Percentiles rank a stretch among this genome's conserved stretches.
phyloP scores from a whole-genome alignment of 2,797 vertebrate species.

The Melanotaenia boesemani region DNA sequence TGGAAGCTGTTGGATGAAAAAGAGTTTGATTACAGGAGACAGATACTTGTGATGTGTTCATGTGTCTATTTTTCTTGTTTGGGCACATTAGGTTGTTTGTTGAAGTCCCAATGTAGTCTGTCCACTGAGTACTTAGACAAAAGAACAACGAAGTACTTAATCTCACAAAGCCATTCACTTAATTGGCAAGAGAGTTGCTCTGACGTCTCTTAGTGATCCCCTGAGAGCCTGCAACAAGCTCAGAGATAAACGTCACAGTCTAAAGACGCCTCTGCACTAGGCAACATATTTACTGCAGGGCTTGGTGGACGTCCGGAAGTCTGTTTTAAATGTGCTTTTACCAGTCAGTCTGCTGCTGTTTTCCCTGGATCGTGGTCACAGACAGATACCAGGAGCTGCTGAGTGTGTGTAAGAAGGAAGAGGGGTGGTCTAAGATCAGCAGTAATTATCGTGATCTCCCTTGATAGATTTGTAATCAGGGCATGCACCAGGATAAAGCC shows the following conservation, averaged over 20 bases:
- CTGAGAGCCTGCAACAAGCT: constrained; percentile 21
- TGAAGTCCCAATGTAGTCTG: constrained; percentile 36
- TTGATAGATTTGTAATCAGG: constrained; percentile 74
- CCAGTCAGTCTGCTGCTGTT: neutral
- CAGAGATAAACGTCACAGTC: constrained; percentile 23
- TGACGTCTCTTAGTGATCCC: constrained; percentile 30
- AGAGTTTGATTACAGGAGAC: neutral
- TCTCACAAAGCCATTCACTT: constrained; percentile 42
- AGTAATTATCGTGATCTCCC: constrained; percentile 75
- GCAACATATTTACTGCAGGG: neutral
- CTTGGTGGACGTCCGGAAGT: neutral
- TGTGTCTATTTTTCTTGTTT: constrained; percentile 21
- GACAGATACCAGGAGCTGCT: constrained; percentile 44
- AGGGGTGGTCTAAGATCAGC: constrained; percentile 67
- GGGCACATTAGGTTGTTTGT: constrained; percentile 20
- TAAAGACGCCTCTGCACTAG: neutral
- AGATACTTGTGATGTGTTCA: neutral
- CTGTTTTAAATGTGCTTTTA: neutral
- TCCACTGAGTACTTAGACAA: constrained; percentile 44
- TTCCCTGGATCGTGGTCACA: constrained; percentile 13
- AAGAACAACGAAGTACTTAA: constrained; percentile 59
- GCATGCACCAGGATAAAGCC: constrained; percentile 58
- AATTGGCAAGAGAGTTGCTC: constrained; percentile 29
- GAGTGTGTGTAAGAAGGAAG: neutral
- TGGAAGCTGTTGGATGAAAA: neutral